phyloP scores from a whole-genome alignment of 2,888 invertebrate genomes.

The Caenorhabditis drosophilae region DNA sequence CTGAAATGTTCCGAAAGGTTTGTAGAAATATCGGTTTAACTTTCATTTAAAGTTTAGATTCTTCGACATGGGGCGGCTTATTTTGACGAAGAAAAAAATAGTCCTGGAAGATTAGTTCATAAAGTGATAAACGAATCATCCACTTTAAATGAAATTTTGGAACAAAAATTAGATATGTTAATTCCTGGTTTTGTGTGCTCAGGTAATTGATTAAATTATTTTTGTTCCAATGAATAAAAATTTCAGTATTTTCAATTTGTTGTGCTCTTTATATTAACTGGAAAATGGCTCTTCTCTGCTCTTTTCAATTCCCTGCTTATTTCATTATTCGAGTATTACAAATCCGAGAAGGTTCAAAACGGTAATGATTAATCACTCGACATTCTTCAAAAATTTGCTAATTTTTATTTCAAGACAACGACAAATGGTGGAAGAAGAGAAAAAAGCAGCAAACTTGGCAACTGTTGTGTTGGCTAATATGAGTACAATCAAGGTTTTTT shows the following conservation, averaged over 20 bases:
- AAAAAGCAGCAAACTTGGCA: conserved; percentile 63
- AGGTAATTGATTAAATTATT: too few relatives aligned
- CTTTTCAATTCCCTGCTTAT: conserved; percentile 66
- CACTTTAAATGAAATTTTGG: conserved; percentile 62
- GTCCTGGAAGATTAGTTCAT: conserved; percentile 60
- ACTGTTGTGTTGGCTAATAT: conserved; percentile 64
- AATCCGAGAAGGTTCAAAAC: conserved; percentile 50
- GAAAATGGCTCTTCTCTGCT: conserved; percentile 64
- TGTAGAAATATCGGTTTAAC: too few relatives aligned
- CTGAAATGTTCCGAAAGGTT: conserved; percentile 63
- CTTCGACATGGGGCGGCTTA: conserved; percentile 65
- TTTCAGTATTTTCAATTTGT: conserved; percentile 53
- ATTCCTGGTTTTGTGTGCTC: conserved; percentile 65
- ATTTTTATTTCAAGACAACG: conserved; percentile 49
- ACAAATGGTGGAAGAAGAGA: conserved; percentile 66
- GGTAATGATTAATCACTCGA: conserved; percentile 12
- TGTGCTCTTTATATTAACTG: conserved; percentile 64
- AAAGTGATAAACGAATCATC: conserved; percentile 63
- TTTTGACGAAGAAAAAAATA: conserved; percentile 64
- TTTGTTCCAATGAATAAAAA: too few relatives aligned
- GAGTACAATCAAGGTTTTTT: conserved; percentile 67
- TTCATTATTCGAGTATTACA: conserved; percentile 61
- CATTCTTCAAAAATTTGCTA: not conserved
- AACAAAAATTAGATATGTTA: conserved; percentile 63
- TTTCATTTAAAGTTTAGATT: conserved; percentile 15